Base-by-base conservation (phyloP, 1,140 invertebrate species). In the Pygmarrhopalites habei region DNA sequence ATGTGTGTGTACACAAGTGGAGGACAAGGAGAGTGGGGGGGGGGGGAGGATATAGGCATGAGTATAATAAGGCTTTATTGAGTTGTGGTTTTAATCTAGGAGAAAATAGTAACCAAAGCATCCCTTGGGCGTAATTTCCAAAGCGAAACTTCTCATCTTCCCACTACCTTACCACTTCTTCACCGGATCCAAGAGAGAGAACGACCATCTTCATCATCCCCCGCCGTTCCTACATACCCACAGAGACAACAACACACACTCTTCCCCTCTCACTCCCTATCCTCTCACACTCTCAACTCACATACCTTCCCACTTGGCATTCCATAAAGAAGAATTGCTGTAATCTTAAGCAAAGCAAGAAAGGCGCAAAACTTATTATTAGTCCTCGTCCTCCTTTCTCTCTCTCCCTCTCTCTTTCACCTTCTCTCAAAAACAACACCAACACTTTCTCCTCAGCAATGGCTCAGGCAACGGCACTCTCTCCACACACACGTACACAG, bases 41-140 rank as follows among this genome's bases (percentile, higher is more conserved):
- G 32, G 32, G 32, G 15, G 32, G 15, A 35, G 32, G 15, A 35
- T 35, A 35, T 35, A 15, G 32, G 15, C 32, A 35, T 35, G 32
- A 5, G 32, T 60, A 62, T 66, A 66, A 70, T 70, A 62, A 70
- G 62, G 28, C 41, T 65, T 66, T 70, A 70, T 66, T 70, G 68
- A 70, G 68, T 67, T 70, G 68, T 67, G 68, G 65, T 70, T 70
- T 70, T 70, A 70, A 70, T 70, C 68, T 70, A 52, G 60, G 60
- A 66, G 68, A 58, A 64, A 70, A 70, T 67, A 44, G 65, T 59
- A 65, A n/a, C n/a, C n/a, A n/a, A n/a, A n/a, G n/a, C n/a, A n/a
- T n/a, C 68, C 59, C 62, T 19, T 28, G 64, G 59, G 68, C 53
- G 62, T 65, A 57, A 65, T 69, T 66, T 60, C 62, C 60, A 56